Evolutionary conservation across 2,888 invertebrate species (phyloP).

Genomic region (Elaeidobius kamerunicus): DNA sequence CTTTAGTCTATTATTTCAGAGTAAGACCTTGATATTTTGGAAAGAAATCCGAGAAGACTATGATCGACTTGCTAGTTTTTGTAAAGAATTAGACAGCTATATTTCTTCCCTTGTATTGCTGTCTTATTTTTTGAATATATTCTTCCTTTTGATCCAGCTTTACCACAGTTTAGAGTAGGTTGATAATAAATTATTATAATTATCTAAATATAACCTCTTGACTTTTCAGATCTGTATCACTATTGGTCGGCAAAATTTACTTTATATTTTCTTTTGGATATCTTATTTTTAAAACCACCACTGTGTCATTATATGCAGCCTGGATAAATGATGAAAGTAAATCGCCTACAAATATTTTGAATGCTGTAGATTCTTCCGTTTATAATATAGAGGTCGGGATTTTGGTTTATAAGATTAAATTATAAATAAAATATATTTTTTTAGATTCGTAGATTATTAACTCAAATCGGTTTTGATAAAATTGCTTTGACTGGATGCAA

Average conservation of each 20-base stretch:
- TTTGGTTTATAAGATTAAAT: background rate
- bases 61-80: slow-evolving; percentile 30
- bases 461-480: slow-evolving; percentile 43
- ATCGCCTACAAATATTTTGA: slow-evolving; percentile 35
- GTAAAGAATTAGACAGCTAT: slow-evolving; percentile 55
- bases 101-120: slow-evolving; percentile 62
- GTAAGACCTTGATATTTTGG: slow-evolving; percentile 24
- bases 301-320: slow-evolving; percentile 61
- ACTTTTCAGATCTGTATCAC: slow-evolving; percentile 28
- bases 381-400: slow-evolving; percentile 35
- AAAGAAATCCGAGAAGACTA: slow-evolving; percentile 34
- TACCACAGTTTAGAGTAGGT: slow-evolving; percentile 56
- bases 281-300: slow-evolving; percentile 56
- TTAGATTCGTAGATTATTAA: slow-evolving; percentile 43
- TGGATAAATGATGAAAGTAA: slow-evolving; percentile 53
- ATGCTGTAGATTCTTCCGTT: slow-evolving; percentile 33
- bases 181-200: background rate
- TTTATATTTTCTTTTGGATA: slow-evolving; percentile 62
- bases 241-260: slow-evolving; percentile 46
- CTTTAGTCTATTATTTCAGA: slow-evolving; percentile 27
- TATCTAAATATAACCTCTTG: background rate
- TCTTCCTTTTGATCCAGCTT: slow-evolving; percentile 69
- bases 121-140: slow-evolving; percentile 68
- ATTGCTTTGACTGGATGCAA: slow-evolving; percentile 46
- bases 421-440: slow-evolving; percentile 24